phyloP scores from a whole-genome alignment of 1,140 invertebrate species.

The Acromyrmex echinatior region DNA sequence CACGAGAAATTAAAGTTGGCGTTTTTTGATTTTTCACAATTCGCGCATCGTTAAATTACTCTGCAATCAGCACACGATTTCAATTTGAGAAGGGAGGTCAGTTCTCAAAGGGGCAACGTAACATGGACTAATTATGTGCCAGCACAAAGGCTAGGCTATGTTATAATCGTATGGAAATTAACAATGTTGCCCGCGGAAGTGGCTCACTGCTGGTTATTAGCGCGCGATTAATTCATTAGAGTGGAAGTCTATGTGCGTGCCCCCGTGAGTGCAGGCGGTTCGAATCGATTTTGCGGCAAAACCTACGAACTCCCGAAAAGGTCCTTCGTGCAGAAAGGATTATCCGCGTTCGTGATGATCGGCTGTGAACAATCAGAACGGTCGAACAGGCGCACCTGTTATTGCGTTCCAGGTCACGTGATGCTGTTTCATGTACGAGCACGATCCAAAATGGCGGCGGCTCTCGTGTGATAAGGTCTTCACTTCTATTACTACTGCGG shows the following conservation, averaged over 20 bases:
- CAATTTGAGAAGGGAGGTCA: conserved; percentile 37
- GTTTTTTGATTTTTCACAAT: neutral
- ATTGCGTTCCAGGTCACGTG: conserved; percentile 63
- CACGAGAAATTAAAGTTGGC: neutral
- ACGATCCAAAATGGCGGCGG: conserved; percentile 49
- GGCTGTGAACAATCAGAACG: conserved; percentile 42
- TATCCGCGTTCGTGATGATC: conserved; percentile 60
- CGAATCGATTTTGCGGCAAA: conserved; percentile 55
- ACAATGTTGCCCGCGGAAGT: conserved; percentile 68
- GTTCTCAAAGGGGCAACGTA: conserved; percentile 57
- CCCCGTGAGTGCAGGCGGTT: neutral
- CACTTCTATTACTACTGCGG: conserved; percentile 19
- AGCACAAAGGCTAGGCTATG: conserved; percentile 62
- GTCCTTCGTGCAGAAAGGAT: conserved; percentile 60
- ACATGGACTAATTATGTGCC: conserved; percentile 64
- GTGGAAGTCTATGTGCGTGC: conserved; percentile 29
- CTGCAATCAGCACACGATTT: conserved; percentile 40
- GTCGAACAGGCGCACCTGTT: conserved; percentile 31
- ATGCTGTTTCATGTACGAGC: conserved; percentile 58
- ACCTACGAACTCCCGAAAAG: conserved; percentile 34
- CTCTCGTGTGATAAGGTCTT: conserved; percentile 45
- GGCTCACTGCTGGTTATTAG: conserved; percentile 64
- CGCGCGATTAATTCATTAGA: conserved; percentile 70
- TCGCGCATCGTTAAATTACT: conserved; percentile 4
- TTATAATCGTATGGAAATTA: conserved; percentile 71